Conservation (phyloP, 2,113 vertebrate genomes). For the Rhizomys pruinosus region DNA sequence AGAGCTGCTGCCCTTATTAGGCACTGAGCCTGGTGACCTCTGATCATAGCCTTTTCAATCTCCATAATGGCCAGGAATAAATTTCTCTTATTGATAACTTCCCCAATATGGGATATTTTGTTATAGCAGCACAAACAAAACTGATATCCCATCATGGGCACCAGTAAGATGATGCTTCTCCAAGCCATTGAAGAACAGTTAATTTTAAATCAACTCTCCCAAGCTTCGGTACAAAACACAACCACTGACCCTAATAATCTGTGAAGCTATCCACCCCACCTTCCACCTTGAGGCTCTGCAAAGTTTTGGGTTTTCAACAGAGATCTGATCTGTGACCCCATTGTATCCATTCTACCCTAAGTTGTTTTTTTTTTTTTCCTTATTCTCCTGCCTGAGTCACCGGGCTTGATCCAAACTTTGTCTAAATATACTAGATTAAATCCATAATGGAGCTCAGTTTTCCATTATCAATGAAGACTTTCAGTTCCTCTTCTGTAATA, state of each 20-base stretch:
- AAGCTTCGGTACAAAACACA: neutral
- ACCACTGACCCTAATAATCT: neutral
- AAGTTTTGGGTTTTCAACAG: neutral
- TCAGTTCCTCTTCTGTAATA: neutral
- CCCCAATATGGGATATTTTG: neutral
- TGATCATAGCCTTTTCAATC: neutral
- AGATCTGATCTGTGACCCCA: neutral
- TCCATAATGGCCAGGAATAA: neutral
- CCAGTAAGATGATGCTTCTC: neutral
- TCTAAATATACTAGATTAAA: neutral
- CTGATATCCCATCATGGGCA: neutral
- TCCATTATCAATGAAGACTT: neutral
- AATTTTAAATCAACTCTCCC: neutral
- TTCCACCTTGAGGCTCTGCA: neutral
- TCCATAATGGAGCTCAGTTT: neutral
- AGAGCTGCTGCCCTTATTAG: neutral
- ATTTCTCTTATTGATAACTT: neutral
- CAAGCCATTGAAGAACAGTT: neutral
- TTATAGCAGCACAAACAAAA: neutral
- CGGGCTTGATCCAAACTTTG: neutral
- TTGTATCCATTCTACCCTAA: neutral
- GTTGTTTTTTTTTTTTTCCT: neutral
- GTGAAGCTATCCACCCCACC: too few relatives aligned
- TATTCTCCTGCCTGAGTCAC: neutral
- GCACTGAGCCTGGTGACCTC: neutral